These are phyloP conservation scores for Eupsittula cactorum DNA, from an alignment of 2,113 vertebrate genomes.

Conservation along the genomic window DNA sequence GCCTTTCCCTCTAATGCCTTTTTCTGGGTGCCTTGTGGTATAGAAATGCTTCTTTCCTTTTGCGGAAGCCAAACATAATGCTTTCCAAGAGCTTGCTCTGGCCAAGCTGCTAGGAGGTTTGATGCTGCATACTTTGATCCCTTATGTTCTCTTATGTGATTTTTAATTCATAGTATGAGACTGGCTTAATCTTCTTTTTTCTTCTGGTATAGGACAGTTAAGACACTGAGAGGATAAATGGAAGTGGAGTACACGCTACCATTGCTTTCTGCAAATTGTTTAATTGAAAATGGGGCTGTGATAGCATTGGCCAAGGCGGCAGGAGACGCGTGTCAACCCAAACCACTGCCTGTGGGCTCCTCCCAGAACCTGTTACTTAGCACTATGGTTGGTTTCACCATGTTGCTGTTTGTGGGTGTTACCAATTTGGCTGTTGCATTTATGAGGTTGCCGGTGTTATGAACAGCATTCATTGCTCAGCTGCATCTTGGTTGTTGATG, in stretches of 20 bases:
- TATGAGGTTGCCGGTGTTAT: fast-evolving
- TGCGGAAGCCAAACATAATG: neutral
- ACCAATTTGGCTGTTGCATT: neutral
- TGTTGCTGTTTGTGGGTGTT: fast-evolving
- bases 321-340: neutral
- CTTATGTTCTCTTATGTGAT: neutral
- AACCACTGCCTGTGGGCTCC: neutral
- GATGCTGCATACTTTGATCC: neutral
- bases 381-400: neutral
- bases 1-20: neutral
- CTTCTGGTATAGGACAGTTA: slow-evolving; percentile 14
- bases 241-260: neutral
- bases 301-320: neutral
- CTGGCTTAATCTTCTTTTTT: neutral
- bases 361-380: neutral
- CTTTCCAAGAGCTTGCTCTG: neutral
- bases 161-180: neutral
- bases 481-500: neutral
- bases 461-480: neutral
- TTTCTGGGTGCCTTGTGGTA: neutral
- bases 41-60: neutral
- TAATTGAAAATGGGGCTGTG: neutral
- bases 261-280: neutral
- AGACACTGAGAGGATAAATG: neutral
- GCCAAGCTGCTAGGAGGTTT: neutral